phyloP scores from a whole-genome alignment of 2,888 invertebrate species.

The Gymnocheta viridis region DNA sequence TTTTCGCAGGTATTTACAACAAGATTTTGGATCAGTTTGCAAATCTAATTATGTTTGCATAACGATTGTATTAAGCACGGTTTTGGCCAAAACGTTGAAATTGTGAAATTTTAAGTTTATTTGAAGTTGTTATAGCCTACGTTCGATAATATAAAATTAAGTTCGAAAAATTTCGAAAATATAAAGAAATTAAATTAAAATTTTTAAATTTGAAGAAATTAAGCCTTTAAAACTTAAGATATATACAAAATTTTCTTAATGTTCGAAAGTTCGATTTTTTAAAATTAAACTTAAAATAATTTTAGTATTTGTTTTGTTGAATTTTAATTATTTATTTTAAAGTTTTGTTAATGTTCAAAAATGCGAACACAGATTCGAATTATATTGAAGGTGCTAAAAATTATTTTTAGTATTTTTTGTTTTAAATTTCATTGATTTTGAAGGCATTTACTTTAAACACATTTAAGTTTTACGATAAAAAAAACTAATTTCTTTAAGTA shows the following conservation, averaged over 20 bases:
- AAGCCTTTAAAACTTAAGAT: not conserved
- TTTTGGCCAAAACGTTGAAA: no score
- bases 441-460: not conserved
- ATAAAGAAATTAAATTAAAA: not conserved
- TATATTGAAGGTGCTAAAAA: not conserved
- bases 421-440: not conserved
- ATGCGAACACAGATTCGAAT: not conserved
- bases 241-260: not conserved
- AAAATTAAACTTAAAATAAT: not conserved
- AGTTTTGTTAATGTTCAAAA: not conserved
- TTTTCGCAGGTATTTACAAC: no score
- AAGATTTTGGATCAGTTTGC: no score
- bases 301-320: not conserved
- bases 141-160: not conserved
- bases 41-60: no score
- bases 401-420: not conserved
- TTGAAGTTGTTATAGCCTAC: not conserved
- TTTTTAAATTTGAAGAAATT: not conserved
- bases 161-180: not conserved
- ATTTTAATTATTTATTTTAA: not conserved
- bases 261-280: not conserved
- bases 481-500: slow-evolving; percentile 16
- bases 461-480: not conserved
- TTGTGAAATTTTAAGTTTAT: not conserved
- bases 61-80: no score